Evolutionary conservation across 2,797 vertebrate genomes (phyloP).

Genomic region (Trachops cirrhosus): DNA sequence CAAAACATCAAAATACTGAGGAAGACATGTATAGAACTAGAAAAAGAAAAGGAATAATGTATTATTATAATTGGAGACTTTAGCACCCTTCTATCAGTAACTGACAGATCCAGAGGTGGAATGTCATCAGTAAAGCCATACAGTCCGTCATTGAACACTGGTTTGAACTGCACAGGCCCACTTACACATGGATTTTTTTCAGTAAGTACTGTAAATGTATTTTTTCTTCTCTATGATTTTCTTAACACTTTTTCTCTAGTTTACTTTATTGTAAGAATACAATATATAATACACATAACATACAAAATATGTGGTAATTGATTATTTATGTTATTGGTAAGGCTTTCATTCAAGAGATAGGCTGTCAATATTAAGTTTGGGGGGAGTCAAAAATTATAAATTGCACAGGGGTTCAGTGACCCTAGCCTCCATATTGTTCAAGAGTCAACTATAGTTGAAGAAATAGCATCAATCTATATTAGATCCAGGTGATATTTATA

Average conservation of each 20-base stretch:
- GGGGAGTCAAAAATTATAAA: background rate
- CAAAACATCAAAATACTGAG: background rate
- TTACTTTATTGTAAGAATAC: background rate
- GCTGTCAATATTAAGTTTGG: background rate
- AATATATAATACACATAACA: background rate
- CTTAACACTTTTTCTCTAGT: background rate
- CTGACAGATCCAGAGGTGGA: background rate
- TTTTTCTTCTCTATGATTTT: background rate
- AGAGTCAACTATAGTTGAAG: background rate
- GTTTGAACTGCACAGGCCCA: background rate
- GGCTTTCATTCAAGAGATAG: background rate
- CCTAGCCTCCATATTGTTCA: background rate
- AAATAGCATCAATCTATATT: background rate
- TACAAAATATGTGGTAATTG: background rate
- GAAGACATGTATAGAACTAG: background rate
- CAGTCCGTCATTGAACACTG: background rate
- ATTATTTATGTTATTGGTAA: background rate
- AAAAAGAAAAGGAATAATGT: background rate
- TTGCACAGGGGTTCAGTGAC: background rate
- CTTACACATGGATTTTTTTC: background rate
- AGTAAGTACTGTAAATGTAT: background rate
- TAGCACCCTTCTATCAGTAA: background rate
- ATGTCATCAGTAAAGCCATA: background rate
- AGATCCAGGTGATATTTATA: background rate
- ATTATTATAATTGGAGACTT: background rate